Evolutionary conservation across 1,140 invertebrate genomes (phyloP), one percentile per base, ranked within the genome.

Genomic region (Chironomus tepperi): DNA sequence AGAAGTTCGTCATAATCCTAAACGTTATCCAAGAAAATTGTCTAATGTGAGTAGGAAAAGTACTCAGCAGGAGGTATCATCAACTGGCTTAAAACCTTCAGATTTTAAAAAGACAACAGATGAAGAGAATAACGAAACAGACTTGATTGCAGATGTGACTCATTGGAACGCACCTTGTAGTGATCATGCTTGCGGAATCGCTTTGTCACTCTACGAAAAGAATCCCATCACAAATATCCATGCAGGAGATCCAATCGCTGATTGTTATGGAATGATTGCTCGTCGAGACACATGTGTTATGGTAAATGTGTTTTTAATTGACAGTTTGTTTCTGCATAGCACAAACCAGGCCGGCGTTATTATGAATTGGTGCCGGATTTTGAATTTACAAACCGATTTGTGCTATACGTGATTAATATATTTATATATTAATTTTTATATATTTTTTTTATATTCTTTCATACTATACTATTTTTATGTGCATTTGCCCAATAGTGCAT

Each of bases 181-280:
- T 42, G 86, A 88, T 67, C 84, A 84, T 76, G 89, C 90, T 1
- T 93, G 88, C 79, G 93, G 92, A 74, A 83, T 88, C 75, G 87
- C 87, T 0, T 87, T 90, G 21, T 91, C 90, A 0, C 82, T 94
- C 2, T 94, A 94, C 78, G 92, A 94, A 80, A 87, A 86, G 75
- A 91, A 95, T 83, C 92, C 93, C 75, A 82, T 90, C 21, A 93
- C 89, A 64, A 87, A 89, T 76, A 83, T 87, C 73, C 87, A 88
- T 74, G 92, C 92, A 84, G 93, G 95, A 6, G 91, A 93, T 81
- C 95, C 95, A 15, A 92, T 97, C 77, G 95, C 95, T 15, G 95
- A 97, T 84, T 91, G 93, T 78, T 97, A 94, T 85, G 94, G 91
- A 2, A 85, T 97, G 65, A 89, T 93, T 76, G 88, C 91, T 5